Evolutionary conservation across 1,140 invertebrate genomes (phyloP).

Genomic region (Procambarus clarkii): DNA sequence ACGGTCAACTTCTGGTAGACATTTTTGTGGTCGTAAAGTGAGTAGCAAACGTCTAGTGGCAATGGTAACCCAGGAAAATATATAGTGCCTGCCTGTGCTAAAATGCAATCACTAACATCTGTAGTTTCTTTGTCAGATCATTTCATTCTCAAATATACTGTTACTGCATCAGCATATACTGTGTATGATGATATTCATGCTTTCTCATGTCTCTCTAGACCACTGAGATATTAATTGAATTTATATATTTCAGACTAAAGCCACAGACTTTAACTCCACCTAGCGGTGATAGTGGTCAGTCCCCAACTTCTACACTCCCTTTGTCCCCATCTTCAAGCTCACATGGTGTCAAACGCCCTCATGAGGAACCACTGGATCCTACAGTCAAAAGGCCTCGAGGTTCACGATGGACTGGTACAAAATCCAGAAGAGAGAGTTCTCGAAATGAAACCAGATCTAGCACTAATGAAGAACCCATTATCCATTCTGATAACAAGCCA

Average conservation of each 20-base stretch:
- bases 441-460: neutral
- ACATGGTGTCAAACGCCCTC: constrained; percentile 41
- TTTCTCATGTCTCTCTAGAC: too few species aligned
- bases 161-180: neutral
- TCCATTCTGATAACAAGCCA: constrained; percentile 15
- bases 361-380: constrained; percentile 34
- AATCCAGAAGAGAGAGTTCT: constrained; percentile 12
- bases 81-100: too few species aligned
- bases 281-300: constrained; percentile 15
- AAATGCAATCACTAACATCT: too few species aligned
- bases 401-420: constrained; percentile 16
- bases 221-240: neutral
- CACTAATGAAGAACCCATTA: neutral
- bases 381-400: constrained; percentile 32
- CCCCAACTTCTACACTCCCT: constrained; percentile 19
- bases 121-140: too few species aligned
- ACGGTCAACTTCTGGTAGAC: too few species aligned
- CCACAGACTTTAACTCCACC: constrained; percentile 16
- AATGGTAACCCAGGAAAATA: too few species aligned
- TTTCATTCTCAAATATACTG: neutral
- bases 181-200: neutral
- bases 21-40: too few species aligned
- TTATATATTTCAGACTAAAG: constrained; percentile 27
- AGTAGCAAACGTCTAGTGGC: too few species aligned
- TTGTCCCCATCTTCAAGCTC: constrained; percentile 33